Evolutionary conservation across 2,888 invertebrate genomes (phyloP), one percentile per base, ranked within the genome.

Genomic region (Embidobia sp.): DNA sequence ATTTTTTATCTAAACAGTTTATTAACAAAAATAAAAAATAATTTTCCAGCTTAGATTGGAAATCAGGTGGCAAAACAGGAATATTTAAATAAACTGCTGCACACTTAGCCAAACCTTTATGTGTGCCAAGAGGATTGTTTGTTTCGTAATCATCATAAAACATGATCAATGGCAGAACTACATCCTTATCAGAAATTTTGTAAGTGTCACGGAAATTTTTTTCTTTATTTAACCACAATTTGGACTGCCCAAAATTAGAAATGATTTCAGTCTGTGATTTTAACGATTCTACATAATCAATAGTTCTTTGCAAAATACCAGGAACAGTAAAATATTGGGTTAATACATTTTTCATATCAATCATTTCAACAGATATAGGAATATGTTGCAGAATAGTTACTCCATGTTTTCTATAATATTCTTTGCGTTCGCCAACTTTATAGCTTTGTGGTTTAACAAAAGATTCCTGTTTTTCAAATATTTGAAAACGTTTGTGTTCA

Each of bases 81-180:
- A n/a, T n/a, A n/a, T n/a, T n/a, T n/a, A n/a, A n/a, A n/a, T n/a
- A n/a, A n/a, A n/a, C n/a, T n/a, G n/a, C n/a, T n/a, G n/a, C n/a
- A n/a, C n/a, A n/a, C n/a, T n/a, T n/a, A n/a, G n/a, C n/a, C n/a
- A n/a, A n/a, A n/a, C n/a, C n/a, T n/a, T n/a, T n/a, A n/a, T n/a
- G n/a, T n/a, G n/a, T n/a, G n/a, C n/a, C n/a, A n/a, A n/a, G n/a
- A n/a, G 80, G 77, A 26, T 80, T 80, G 19, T 77, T 77, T 2
- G 69, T 51, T 26, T 80, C 74, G 19, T 73, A 78, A 42, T 78
- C 78, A 51, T 80, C 77, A 40, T 61, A 80, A 40, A 63, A 74
- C 7, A 80, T 11, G 6, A 74, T 48, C 27, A 74, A n/a, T 11
- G 80, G 70, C 16, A 79, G 42, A 16, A 72, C 40, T 3, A 64